Base-by-base conservation (phyloP, 30 jellyfish, hydroid and myxozoan genomes). In the Turritopsis dohrnii region DNA sequence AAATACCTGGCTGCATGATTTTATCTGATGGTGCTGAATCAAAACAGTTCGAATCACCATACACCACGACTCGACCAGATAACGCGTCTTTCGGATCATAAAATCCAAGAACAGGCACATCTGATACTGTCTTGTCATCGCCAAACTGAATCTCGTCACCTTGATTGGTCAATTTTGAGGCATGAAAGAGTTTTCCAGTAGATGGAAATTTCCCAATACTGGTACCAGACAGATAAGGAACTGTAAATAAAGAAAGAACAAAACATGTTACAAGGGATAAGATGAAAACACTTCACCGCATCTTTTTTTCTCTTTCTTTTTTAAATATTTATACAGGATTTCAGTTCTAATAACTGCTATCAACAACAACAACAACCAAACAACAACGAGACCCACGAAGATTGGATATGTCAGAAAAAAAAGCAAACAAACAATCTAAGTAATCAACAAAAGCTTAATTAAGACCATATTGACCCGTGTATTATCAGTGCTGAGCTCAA, bases 21-120 rank as follows among this genome's bases (percentile, higher is more conserved):
- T 73, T 88, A 53, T 76, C 95, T 95, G 85, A 88, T 69, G 88
- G 98, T 20, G 98, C 98, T 53, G 93, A 88, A 54, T 93, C 98
- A 54, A 93, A 74, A 74, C 98, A 93, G 83, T 93, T 93, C 18
- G 98, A 93, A 81, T 93, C 98, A 8, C 98, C 98, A 81, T 77
- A 93, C 41, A 93, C 98, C 13, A 91, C 92, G 26, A 93, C 84
- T n/a, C 96, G 88, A 3, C 98, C 98, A n/a, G 98, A 72, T 25
- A 82, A 87, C 66, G 82, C 53, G 18, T 90, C 89, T 20, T 83
- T 71, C 23, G 98, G 96, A 52, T 84, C 91, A 79, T 93, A 88
- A 0, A 93, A 88, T 26, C 98, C 98, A 28, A 93, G 92, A 18
- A 93, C 93, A 1, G 98, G 98, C 54, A 93, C 94, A 21, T 84